Conservation (phyloP, 2,797 vertebrate species). For the Setipinna tenuifilis region DNA sequence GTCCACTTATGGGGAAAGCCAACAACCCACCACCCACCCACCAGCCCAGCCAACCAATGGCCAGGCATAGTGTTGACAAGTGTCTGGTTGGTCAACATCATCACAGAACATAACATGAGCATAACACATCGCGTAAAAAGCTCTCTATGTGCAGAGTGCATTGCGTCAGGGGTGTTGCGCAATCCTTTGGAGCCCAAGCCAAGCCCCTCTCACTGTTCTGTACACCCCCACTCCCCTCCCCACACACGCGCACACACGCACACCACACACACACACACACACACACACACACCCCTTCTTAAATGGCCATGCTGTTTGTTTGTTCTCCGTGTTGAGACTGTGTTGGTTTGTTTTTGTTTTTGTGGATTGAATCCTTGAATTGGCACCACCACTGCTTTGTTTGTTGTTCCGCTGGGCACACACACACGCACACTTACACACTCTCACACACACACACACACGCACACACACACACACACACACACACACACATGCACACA, state of each 20-base stretch:
- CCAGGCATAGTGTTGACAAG: background rate
- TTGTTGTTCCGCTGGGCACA: too few species aligned
- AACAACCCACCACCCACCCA: background rate
- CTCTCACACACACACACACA: too few species aligned
- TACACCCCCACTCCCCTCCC: background rate
- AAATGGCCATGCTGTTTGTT: background rate
- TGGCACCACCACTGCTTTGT: too few species aligned
- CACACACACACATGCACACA: background rate
- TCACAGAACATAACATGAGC: background rate
- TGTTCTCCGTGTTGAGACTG: background rate
- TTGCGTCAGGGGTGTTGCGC: background rate
- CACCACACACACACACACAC: too few species aligned
- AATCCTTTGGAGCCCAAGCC: background rate
- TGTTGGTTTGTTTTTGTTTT: background rate
- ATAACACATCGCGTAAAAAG: background rate
- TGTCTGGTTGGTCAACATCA: conserved; percentile 20
- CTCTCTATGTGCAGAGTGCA: background rate
- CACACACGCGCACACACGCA: too few species aligned
- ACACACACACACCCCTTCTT: too few species aligned
- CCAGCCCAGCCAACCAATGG: background rate
- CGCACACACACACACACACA: conserved; percentile 1
- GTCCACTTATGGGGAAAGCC: background rate
- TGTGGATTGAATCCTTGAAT: background rate
- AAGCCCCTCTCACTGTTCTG: background rate
- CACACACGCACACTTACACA: too few species aligned